Base-by-base conservation (phyloP, 2,888 invertebrate genomes). In the Trissolcus japonicus region DNA sequence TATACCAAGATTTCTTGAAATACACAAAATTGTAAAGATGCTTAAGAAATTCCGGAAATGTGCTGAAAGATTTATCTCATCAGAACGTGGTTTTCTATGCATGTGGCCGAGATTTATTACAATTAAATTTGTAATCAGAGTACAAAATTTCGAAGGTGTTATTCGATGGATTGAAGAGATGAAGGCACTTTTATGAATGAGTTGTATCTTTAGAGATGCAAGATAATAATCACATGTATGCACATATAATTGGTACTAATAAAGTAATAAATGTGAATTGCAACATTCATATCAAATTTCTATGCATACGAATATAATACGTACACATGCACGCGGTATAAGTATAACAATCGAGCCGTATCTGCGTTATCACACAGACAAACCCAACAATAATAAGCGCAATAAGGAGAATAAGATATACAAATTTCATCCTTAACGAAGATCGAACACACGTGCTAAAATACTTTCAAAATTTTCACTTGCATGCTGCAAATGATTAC, bases 191-290 rank as follows among this genome's bases (percentile, higher is more conserved):
- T 61, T 51, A 17, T 60, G 56, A 65, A 61, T 63, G 55, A 25
- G 60, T 41, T 50, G 66, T 60, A 61, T 61, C 65, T 55, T 51
- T 40, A 41, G 21, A 46, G 50, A 41, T 35, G 25, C 53, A 56
- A 19, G 16, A 14, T 35, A n/a, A 50, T 1, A 35, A 17, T 11
- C 13, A 13, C 43, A 68, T 25, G 43, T 74, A 75, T 74, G 68
- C 66, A 65, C 79, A 73, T 69, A 73, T 73, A 75, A 78, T 76
- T 57, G 76, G 57, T 76, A 50, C 62, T 76, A 78, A 80, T 80
- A 79, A 79, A 80, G 76, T 35, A 68, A 74, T 78, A 75, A 77
- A 67, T 61, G 60, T 46, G 57, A 61, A 62, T 54, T 55, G 74
- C 67, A 78, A 76, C 54, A 62, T 60, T 60, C 56, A 59, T 72